phyloP scores from a whole-genome alignment of 2,113 vertebrate genomes.

The Athene noctua region DNA sequence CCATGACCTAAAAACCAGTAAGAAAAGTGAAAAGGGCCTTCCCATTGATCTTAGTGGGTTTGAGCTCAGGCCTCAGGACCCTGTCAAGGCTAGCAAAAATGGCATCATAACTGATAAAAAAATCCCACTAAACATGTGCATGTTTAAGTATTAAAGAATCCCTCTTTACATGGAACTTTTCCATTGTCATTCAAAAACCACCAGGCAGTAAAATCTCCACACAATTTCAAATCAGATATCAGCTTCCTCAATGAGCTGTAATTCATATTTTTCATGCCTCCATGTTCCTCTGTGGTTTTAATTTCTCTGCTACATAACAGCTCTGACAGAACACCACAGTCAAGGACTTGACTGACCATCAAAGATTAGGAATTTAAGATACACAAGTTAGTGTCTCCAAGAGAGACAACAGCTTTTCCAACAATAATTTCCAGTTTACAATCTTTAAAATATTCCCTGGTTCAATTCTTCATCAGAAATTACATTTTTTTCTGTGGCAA shows the following conservation, averaged over 20 bases:
- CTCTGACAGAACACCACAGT: neutral
- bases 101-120: neutral
- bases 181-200: neutral
- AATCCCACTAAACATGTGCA: neutral
- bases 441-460: neutral
- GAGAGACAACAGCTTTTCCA: neutral
- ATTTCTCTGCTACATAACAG: neutral
- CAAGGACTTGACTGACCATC: neutral
- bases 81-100: neutral
- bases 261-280: neutral
- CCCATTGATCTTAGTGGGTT: neutral
- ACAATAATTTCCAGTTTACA: neutral
- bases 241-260: neutral
- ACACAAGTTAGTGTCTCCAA: neutral
- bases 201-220: neutral
- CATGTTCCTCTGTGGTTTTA: neutral
- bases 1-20: neutral
- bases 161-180: neutral
- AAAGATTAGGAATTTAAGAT: neutral
- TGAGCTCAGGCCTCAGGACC: neutral
- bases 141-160: neutral
- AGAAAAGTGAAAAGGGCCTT: neutral
- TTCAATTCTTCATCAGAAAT: neutral
- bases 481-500: neutral
- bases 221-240: neutral